These are phyloP conservation scores for Scelioninae gen. 1 DNA, from an alignment of 2,888 invertebrate species.

Conservation along the genomic window DNA sequence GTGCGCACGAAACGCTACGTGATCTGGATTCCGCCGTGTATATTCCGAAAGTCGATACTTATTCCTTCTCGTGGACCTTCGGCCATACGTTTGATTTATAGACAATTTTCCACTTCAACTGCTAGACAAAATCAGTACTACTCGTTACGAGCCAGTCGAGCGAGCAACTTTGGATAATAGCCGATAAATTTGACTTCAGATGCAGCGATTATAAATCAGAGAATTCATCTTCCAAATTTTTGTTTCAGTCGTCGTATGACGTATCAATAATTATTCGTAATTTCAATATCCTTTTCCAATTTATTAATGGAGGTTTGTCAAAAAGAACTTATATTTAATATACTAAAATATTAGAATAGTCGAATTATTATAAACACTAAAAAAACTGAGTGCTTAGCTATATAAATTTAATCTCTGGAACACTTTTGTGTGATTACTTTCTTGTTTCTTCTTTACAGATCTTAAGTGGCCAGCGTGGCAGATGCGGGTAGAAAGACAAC, in stretches of 20 bases:
- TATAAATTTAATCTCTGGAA: no score
- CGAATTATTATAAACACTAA: no score
- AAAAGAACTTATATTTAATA: no score
- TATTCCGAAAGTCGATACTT: constrained; percentile 72
- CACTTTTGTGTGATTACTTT: no score
- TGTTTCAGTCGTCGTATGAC: neutral
- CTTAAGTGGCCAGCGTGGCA: no score
- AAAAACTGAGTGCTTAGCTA: no score
- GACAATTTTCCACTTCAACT: constrained; percentile 71
- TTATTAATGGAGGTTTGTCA: no score
- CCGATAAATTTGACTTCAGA: constrained; percentile 68
- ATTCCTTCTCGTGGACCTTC: constrained; percentile 68
- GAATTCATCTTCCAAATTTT: constrained; percentile 56
- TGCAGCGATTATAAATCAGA: constrained; percentile 66
- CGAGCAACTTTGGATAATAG: constrained; percentile 68
- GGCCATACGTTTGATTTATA: constrained; percentile 71
- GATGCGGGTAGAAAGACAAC: no score
- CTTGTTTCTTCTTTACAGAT: no score
- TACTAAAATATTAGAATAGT: no score
- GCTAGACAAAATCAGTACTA: constrained; percentile 70
- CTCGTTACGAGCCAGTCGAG: constrained; percentile 59
- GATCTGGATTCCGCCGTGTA: constrained; percentile 67
- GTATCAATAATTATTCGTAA: no score
- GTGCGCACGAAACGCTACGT: constrained; percentile 69
- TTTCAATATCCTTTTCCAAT: no score